phyloP scores from a whole-genome alignment of 2,113 vertebrate genomes.

The Cyprinodon variegatus region DNA sequence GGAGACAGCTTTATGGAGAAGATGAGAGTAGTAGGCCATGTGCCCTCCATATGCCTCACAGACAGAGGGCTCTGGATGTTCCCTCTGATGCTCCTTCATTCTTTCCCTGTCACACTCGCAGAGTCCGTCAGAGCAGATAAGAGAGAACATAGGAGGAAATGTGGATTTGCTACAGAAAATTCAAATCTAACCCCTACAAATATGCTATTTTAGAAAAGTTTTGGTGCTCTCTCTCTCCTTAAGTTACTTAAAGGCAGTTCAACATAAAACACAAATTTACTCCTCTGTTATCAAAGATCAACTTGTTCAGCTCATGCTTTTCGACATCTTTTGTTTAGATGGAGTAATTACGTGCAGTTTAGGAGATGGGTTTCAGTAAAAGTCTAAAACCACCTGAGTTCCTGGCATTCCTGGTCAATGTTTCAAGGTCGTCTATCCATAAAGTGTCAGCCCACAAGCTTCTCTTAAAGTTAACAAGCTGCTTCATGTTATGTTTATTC shows the following conservation, averaged over 20 bases:
- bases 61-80: constrained; percentile 52
- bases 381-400: constrained; percentile 28
- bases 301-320: not conserved
- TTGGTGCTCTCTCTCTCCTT: not conserved
- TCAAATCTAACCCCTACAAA: not conserved
- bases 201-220: not conserved
- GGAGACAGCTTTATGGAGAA: not conserved
- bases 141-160: not conserved
- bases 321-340: constrained; percentile 18
- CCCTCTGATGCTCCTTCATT: constrained; percentile 48
- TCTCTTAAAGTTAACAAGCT: constrained; percentile 14
- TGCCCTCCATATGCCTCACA: constrained; percentile 64
- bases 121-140: not conserved
- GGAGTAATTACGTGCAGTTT: constrained; percentile 13
- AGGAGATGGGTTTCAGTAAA: constrained; percentile 33
- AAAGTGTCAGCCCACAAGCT: constrained; percentile 24
- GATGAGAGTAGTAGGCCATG: constrained; percentile 40
- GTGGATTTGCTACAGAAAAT: not conserved
- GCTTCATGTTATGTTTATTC: constrained; percentile 20
- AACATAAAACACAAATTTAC: no score
- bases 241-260: no score
- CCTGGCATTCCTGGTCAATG: constrained; percentile 46
- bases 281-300: not conserved
- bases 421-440: constrained; percentile 22
- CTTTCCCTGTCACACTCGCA: constrained; percentile 36